Conservation (phyloP, 2,797 vertebrate genomes). For the Enteromius thamalakanensis region DNA sequence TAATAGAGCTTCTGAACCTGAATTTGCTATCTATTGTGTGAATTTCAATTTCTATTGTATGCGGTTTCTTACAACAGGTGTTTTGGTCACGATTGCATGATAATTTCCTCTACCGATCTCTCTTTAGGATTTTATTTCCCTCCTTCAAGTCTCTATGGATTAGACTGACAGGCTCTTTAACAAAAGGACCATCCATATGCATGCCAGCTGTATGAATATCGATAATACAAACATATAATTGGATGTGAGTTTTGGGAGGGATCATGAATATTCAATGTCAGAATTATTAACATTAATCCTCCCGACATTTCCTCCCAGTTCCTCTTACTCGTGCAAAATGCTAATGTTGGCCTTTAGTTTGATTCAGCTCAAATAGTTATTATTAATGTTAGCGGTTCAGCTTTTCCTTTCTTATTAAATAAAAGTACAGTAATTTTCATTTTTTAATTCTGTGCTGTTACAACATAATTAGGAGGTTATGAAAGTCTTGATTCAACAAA, state of each 20-base stretch:
- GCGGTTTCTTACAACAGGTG: constrained; percentile 41
- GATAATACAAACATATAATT: constrained; percentile 79
- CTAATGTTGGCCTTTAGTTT: constrained; percentile 67
- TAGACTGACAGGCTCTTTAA: constrained; percentile 60
- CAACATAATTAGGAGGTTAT: constrained; percentile 9
- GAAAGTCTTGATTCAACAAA: constrained; percentile 10
- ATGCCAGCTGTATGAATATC: constrained; percentile 71
- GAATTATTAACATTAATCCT: constrained; percentile 69
- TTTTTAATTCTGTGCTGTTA: background rate
- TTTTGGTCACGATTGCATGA: constrained; percentile 47
- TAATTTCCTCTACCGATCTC: constrained; percentile 31
- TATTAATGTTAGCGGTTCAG: constrained; percentile 52
- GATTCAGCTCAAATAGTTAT: constrained; percentile 58
- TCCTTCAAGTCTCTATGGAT: constrained; percentile 8
- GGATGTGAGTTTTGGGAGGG: constrained; percentile 71
- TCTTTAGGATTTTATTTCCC: background rate
- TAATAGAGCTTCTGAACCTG: constrained; percentile 31
- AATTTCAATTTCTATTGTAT: constrained; percentile 16
- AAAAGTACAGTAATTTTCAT: background rate
- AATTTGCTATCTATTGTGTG: constrained; percentile 39
- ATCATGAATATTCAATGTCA: constrained; percentile 75
- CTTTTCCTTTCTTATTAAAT: constrained; percentile 40
- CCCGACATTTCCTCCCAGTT: constrained; percentile 59
- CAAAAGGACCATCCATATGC: constrained; percentile 76
- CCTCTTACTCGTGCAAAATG: constrained; percentile 51